Percentiles rank a stretch among this genome's conserved stretches.
Conservation (phyloP, 2,888 invertebrate species). For the Lypha dubia region DNA sequence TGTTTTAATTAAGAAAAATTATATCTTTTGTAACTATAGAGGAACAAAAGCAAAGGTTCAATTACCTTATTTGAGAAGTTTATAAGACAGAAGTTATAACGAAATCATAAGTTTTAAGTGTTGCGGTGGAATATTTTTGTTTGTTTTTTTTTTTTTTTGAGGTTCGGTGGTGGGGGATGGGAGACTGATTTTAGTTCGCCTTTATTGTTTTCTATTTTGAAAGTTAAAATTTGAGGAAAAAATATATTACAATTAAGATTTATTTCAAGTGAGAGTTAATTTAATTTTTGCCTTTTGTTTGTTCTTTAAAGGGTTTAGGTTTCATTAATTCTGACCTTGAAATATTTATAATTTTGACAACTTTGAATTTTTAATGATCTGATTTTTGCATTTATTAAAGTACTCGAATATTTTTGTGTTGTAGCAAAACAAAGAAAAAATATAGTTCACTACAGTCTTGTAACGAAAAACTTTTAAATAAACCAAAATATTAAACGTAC, state of each 20-base stretch:
- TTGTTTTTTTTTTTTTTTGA: not conserved
- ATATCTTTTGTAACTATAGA: conserved; percentile 11
- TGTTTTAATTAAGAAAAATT: conserved; percentile 3
- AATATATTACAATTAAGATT: too few relatives aligned
- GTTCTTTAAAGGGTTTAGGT: not conserved
- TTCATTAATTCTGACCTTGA: not conserved
- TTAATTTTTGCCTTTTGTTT: not conserved
- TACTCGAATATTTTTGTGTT: not conserved
- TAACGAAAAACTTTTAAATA: too few relatives aligned
- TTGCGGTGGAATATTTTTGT: not conserved
- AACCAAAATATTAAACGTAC: too few relatives aligned
- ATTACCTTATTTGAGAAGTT: not conserved
- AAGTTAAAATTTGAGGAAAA: too few relatives aligned
- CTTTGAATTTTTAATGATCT: not conserved
- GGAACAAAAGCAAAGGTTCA: conserved; percentile 24
- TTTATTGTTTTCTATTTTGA: too few relatives aligned
- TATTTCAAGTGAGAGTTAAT: conserved; percentile 34
- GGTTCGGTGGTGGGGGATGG: too few relatives aligned
- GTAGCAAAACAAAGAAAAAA: too few relatives aligned
- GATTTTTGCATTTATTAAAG: not conserved
- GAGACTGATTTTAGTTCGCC: too few relatives aligned
- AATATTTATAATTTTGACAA: not conserved
- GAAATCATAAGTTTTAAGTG: not conserved
- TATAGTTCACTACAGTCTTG: too few relatives aligned
- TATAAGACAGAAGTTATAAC: not conserved